Conservation (phyloP, 2,888 invertebrate genomes). For the Megamerina dolium region DNA sequence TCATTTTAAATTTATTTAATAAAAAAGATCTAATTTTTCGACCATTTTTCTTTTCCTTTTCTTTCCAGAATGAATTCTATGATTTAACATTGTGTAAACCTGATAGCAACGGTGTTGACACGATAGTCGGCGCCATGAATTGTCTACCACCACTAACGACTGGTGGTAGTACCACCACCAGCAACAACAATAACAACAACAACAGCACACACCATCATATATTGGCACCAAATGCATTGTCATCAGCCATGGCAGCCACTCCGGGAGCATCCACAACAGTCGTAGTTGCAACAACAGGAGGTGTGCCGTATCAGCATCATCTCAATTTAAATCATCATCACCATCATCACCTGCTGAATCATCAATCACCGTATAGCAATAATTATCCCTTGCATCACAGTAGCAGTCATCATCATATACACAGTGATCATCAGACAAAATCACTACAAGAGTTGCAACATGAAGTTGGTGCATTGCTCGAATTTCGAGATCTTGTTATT, state of each 20-base stretch:
- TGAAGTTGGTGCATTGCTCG: slow-evolving; percentile 85
- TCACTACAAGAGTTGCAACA: slow-evolving; percentile 88
- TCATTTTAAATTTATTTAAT: neutral
- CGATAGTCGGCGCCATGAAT: slow-evolving; percentile 55
- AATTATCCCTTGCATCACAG: slow-evolving; percentile 35
- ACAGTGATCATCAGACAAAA: slow-evolving; percentile 86
- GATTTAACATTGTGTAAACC: slow-evolving; percentile 31
- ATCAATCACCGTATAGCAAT: slow-evolving; percentile 38
- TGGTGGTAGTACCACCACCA: slow-evolving; percentile 21
- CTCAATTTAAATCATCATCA: slow-evolving; percentile 23
- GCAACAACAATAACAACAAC: slow-evolving; percentile 17
- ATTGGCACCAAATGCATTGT: slow-evolving; percentile 17
- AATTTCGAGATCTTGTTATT: slow-evolving; percentile 90
- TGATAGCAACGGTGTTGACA: slow-evolving; percentile 21
- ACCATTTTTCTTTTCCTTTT: slow-evolving; percentile 1
- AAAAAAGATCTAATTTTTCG: neutral
- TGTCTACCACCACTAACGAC: slow-evolving; percentile 74
- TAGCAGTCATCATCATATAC: slow-evolving; percentile 64
- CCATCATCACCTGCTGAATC: slow-evolving; percentile 33
- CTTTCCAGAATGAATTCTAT: slow-evolving; percentile 36
- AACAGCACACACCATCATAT: slow-evolving; percentile 18
- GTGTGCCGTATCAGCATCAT: slow-evolving; percentile 38
- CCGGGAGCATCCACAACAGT: slow-evolving; percentile 27
- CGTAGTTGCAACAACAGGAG: slow-evolving; percentile 28
- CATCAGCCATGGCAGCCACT: slow-evolving; percentile 21